A percentile compares a stretch with the other conserved stretches of the same genome.
Conservation (phyloP, 2,888 invertebrate genomes). For the Drosophila anomalata region DNA sequence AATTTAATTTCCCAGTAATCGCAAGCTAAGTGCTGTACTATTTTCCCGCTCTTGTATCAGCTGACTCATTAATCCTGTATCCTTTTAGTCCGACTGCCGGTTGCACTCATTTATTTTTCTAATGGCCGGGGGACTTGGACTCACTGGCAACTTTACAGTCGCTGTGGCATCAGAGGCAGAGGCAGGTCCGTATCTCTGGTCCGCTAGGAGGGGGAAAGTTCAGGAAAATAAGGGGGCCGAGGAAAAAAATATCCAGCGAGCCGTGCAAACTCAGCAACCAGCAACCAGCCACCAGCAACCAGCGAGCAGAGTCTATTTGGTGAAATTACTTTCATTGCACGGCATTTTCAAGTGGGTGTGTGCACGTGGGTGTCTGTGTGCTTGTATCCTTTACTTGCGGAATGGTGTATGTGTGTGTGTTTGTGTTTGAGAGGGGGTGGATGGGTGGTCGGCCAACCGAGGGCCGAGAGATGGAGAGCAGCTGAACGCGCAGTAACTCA, state of each 20-base stretch:
- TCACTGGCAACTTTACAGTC: conserved; percentile 1
- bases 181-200: background rate
- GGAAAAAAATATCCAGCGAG: conserved; percentile 44
- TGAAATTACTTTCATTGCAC: conserved; percentile 79
- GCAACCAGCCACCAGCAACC: conserved; percentile 30
- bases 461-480: conserved; percentile 22
- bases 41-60: conserved; percentile 7
- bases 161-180: conserved; percentile 3
- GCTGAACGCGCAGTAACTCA: conserved; percentile 46
- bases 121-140: conserved; percentile 20
- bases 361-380: conserved; percentile 24
- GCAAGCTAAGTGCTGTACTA: conserved; percentile 5
- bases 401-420: conserved; percentile 8
- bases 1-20: background rate
- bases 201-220: background rate
- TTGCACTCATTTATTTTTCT: conserved; percentile 28
- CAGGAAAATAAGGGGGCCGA: background rate
- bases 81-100: conserved; percentile 20
- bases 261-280: conserved; percentile 49
- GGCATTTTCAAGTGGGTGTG: conserved; percentile 58
- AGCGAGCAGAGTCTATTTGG: conserved; percentile 66
- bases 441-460: conserved; percentile 9
- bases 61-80: conserved; percentile 40
- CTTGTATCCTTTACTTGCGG: background rate
- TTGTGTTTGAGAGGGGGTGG: conserved; percentile 14